Evolutionary conservation across 1,140 invertebrate genomes (phyloP).

Genomic region (Lasioglossum baleicum): DNA sequence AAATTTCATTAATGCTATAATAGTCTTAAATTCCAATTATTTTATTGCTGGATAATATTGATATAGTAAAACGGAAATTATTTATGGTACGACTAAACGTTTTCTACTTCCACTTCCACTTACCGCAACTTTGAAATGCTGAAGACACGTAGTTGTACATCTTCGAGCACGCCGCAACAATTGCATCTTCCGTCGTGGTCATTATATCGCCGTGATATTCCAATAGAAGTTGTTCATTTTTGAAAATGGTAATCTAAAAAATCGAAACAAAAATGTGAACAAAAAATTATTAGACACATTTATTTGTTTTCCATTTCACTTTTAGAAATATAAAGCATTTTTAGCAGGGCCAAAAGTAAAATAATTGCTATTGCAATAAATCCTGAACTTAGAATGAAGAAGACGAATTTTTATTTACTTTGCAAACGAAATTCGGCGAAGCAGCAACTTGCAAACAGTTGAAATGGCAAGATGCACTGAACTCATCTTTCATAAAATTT

Average conservation of each 20-base stretch:
- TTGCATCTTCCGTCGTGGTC: conserved; percentile 53
- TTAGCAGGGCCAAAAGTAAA: too few species aligned
- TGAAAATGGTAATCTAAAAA: conserved; percentile 57
- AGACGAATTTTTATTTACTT: conserved; percentile 23
- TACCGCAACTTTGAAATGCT: conserved; percentile 25
- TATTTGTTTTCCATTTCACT: too few species aligned
- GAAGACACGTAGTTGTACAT: conserved; percentile 54
- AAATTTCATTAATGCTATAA: too few species aligned
- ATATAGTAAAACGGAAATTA: too few species aligned
- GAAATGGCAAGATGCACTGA: conserved; percentile 65
- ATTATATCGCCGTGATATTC: conserved; percentile 56
- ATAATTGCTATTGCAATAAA: too few species aligned
- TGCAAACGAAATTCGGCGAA: conserved; percentile 18
- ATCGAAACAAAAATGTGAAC: background rate
- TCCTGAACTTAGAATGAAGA: background rate
- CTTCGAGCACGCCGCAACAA: conserved; percentile 50
- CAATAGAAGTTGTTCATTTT: conserved; percentile 35
- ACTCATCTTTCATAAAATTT: conserved; percentile 61
- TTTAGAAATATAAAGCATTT: too few species aligned
- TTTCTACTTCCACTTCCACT: background rate
- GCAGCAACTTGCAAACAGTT: conserved; percentile 4
- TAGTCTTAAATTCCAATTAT: too few species aligned
- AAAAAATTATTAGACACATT: background rate
- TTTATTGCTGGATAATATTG: too few species aligned
- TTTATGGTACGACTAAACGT: too few species aligned